Base-by-base conservation (phyloP, 1,140 invertebrate species). In the Pseudobourletiella spinata region DNA sequence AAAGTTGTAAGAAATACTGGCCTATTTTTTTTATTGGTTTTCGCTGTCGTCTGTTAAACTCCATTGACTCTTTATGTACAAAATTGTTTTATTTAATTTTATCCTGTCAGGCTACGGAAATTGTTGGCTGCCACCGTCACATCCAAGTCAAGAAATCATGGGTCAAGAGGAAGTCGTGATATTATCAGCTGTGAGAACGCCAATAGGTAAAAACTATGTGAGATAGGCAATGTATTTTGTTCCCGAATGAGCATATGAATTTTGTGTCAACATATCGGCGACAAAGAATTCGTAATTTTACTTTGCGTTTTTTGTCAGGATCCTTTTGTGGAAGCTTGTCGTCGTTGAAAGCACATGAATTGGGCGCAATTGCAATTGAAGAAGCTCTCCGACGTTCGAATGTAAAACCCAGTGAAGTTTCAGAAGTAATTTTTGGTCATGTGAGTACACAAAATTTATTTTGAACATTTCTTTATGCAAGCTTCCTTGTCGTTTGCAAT, bases 371-470 rank as follows among this genome's bases (percentile, higher is more conserved):
- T 64, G 87, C 84, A 15, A 88, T 93, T 42, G 81, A 82, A 72
- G 87, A 89, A 75, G 82, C 84, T 39, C 71, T 91, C 11, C 72
- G 72, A 44, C 77, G 85, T 72, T 81, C 82, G 26, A 79, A 80
- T 61, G 71, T 91, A 11, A 59, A 71, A 35, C 75, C 81, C 14
- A 74, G 78, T 30, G 82, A 89, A 74, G 83, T 92, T 26, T 83
- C 82, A 44, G 88, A 92, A 80, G 87, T 92, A n/a, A 86, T 92
- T 64, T 74, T 92, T 69, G 90, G 90, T 28, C 89, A 93, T 77
- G 88, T 90, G 76, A 76, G 74, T 77, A 16, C 1, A 26, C 50
- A 43, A 28, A 46, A 8, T 57, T 35, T 42, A 25, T n/a, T 39
- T n/a, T 15, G 20, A 8, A 39, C 11, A 54, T 3, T 59, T 28